Base-by-base conservation (phyloP, 2,113 vertebrate genomes). In the Syrmaticus mikado region DNA sequence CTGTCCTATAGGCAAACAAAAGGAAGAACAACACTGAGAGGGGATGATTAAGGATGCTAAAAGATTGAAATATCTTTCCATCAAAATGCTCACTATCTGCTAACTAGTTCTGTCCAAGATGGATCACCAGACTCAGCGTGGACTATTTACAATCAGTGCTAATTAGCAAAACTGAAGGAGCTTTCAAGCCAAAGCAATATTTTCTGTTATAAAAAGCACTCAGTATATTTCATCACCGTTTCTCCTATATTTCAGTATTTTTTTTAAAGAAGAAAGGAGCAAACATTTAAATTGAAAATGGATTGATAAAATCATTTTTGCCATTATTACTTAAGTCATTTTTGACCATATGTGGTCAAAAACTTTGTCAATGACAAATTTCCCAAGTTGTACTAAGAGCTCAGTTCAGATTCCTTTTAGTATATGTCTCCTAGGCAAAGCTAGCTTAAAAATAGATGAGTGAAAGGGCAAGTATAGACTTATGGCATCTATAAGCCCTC, bases 381-480 rank as follows among this genome's bases (percentile, higher is more conserved):
- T 85, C 3, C 36, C 7, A 22, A 21, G 17, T 77, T 71, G 9
- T 74, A 21, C 60, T 88, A 27, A 48, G 13, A 43, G 20, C 24
- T 32, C 17, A 30, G n/a, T 43, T 71, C 10, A 34, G 67, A 65
- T 30, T 21, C 27, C 25, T 72, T 72, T 87, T 28, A 71, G 27
- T 61, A 27, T 24, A 1, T 0, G 6, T 21, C 7, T 85, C 13
- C 52, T 0, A 0, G 40, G 34, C 40, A 68, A 28, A 0, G 0
- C 32, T 27, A 6, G 6, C 19, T 85, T 30, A 48, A 45, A 62
- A 77, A 40, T 48, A 34, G 21, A 28, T 40, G 67, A 20, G 3
- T 14, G 61, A 22, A 18, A 38, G 34, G 55, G 1, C 18, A 60
- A 55, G 12, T 4, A 38, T 7, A 36, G 61, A 20, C 64, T 21